Conservation (phyloP, 2,888 invertebrate genomes). For the Meiosimyza decipiens region DNA sequence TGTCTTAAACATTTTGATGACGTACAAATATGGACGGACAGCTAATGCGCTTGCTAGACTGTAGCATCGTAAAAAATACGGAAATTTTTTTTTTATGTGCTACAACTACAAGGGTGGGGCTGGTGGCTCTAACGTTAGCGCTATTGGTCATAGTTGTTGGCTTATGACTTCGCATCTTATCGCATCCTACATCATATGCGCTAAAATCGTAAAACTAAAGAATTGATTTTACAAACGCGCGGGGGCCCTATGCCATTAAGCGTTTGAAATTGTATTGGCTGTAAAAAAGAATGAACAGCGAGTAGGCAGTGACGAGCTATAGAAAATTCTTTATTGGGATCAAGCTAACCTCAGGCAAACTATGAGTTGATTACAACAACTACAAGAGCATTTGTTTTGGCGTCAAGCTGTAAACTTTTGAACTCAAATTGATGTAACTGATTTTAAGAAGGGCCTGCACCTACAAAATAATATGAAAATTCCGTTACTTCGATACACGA, state of each 20-base stretch:
- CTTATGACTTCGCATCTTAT: constrained; percentile 41
- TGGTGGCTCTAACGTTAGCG: constrained; percentile 1
- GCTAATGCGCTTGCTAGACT: constrained; percentile 35
- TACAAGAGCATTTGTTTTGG: too few relatives aligned
- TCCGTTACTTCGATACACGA: too few relatives aligned
- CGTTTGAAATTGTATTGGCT: background rate
- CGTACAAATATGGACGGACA: background rate
- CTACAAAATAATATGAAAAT: too few relatives aligned
- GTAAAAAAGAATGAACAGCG: background rate
- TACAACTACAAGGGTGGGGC: too few relatives aligned
- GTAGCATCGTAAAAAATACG: constrained; percentile 29
- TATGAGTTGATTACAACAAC: too few relatives aligned
- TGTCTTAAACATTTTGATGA: background rate
- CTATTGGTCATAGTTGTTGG: constrained; percentile 15
- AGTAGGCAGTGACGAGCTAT: background rate
- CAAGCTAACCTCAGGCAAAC: too few relatives aligned
- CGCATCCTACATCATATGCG: constrained; percentile 44
- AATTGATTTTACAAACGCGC: constrained; percentile 21
- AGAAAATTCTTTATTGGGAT: too few relatives aligned
- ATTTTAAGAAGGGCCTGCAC: too few relatives aligned
- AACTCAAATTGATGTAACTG: too few relatives aligned
- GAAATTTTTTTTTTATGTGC: background rate
- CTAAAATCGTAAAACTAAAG: constrained; percentile 40
- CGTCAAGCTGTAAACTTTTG: too few relatives aligned
- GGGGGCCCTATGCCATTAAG: background rate